Evolutionary conservation across 1,140 invertebrate species (phyloP).

Genomic region (Cecropterus lyciades): DNA sequence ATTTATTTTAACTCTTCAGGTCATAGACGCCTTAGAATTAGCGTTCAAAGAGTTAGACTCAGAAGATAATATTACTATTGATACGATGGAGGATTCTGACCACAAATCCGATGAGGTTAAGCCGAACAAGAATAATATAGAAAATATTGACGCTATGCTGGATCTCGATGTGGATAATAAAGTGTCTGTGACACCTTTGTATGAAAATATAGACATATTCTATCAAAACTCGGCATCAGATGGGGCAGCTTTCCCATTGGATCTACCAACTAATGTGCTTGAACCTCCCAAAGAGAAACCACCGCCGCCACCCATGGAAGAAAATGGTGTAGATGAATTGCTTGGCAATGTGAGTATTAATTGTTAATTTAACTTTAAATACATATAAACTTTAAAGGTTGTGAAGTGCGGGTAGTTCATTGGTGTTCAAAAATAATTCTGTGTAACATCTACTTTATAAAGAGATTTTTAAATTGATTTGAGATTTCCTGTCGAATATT

Average conservation of each 20-base stretch:
- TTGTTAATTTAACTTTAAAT: no score
- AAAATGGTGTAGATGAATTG: slow-evolving; percentile 72
- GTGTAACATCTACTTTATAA: no score
- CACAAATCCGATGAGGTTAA: slow-evolving; percentile 36
- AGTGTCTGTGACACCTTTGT: slow-evolving; percentile 80
- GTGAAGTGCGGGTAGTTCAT: no score
- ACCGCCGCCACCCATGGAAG: slow-evolving; percentile 91
- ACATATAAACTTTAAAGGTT: no score
- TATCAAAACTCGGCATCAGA: slow-evolving; percentile 70
- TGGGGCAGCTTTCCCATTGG: slow-evolving; percentile 67
- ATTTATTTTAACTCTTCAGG: slow-evolving; percentile 61
- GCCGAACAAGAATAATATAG: slow-evolving; percentile 24
- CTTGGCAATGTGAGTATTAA: slow-evolving; percentile 71
- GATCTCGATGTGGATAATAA: slow-evolving; percentile 64
- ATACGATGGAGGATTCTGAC: slow-evolving; percentile 48
- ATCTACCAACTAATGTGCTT: slow-evolving; percentile 85
- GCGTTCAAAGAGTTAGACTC: slow-evolving; percentile 86
- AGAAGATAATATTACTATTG: slow-evolving; percentile 70
- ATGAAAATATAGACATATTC: slow-evolving; percentile 86
- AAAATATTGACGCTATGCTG: slow-evolving; percentile 45
- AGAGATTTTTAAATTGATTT: no score
- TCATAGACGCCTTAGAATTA: slow-evolving; percentile 86
- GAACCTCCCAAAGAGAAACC: slow-evolving; percentile 94
- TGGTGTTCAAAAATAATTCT: no score
- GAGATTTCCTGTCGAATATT: no score